Evolutionary conservation across 2,797 vertebrate genomes (phyloP).

Genomic region (Alca torda): DNA sequence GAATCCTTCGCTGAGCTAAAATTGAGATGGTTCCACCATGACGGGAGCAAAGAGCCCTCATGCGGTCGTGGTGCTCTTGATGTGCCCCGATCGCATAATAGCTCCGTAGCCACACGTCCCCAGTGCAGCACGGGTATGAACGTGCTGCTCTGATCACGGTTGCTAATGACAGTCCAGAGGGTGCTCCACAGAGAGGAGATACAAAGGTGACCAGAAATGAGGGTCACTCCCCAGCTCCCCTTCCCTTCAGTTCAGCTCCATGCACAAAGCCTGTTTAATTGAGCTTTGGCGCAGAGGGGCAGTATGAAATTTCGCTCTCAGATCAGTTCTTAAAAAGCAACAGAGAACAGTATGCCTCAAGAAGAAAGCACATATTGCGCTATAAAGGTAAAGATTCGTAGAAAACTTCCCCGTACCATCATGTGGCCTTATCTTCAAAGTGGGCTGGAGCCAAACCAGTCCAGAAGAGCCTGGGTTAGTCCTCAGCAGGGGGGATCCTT

Average conservation of each 20-base stretch:
- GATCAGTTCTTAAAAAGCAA: neutral
- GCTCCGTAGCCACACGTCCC: neutral
- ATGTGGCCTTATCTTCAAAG: conserved; percentile 30
- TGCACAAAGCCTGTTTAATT: neutral
- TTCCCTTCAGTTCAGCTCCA: neutral
- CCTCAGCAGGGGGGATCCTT: conserved; percentile 12
- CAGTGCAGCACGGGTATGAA: neutral
- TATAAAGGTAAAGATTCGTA: neutral
- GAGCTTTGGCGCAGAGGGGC: neutral
- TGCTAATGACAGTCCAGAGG: conserved; percentile 2
- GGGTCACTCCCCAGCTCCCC: neutral
- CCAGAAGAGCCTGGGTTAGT: conserved; percentile 16
- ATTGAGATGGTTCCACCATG: neutral
- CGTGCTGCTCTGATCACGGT: neutral
- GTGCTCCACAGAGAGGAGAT: neutral
- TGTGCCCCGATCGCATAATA: neutral
- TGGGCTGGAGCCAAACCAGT: conserved; percentile 5
- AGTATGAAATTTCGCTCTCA: neutral
- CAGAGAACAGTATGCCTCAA: neutral
- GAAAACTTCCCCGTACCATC: neutral
- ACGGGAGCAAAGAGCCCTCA: neutral
- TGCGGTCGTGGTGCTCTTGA: neutral
- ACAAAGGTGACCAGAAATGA: conserved; percentile 8
- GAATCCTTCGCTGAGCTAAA: neutral
- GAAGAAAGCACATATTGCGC: neutral